Evolutionary conservation across 2,888 invertebrate genomes (phyloP), one percentile per base, ranked within the genome.

Genomic region (Heliconius sara): DNA sequence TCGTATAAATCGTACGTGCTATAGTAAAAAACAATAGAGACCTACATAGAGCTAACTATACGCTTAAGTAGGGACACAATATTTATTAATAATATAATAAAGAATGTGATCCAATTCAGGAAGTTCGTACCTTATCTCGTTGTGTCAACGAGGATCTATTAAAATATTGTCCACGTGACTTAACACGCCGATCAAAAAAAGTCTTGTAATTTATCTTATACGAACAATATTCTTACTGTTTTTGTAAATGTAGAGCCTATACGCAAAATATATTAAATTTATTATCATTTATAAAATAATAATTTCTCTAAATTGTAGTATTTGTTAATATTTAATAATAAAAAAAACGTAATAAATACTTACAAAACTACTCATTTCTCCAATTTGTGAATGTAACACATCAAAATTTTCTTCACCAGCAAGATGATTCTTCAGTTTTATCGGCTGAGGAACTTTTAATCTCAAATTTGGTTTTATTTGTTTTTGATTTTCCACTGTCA

Each of bases 381-480:
- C 91, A 12, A 89, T 85, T 4, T 88, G 88, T 22, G 92, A 91
- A 83, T 95, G 91, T 47, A 95, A 86, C 7, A 87, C 87, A 77
- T 95, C 95, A 30, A 89, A 88, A 73, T 89, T 91, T 83, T 93
- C 92, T 27, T 89, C 90, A 13, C 85, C 83, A 67, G 85, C 85
- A 27, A 90, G 80, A 83, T 91, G 89, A 81, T 95, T 93, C 84
- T 89, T 91, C 86, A 95, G 84, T 82, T 88, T 89, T 77, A 94
- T 86, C 7, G 94, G 93, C 65, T 91, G 92, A n/a, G 91, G 90
- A 82, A 95, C 91, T 87, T 93, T 93, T 10, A 95, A 86, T 30
- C 90, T 89, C 68, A 94, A 88, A 72, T 89, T 90, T 4, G 91
- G 89, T 83, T 93, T 94, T 83, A 86, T 88, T 79, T 86, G 79